These are phyloP conservation scores for Sarcophaga caerulescens DNA, from an alignment of 2,888 invertebrate species.

Conservation along the genomic window DNA sequence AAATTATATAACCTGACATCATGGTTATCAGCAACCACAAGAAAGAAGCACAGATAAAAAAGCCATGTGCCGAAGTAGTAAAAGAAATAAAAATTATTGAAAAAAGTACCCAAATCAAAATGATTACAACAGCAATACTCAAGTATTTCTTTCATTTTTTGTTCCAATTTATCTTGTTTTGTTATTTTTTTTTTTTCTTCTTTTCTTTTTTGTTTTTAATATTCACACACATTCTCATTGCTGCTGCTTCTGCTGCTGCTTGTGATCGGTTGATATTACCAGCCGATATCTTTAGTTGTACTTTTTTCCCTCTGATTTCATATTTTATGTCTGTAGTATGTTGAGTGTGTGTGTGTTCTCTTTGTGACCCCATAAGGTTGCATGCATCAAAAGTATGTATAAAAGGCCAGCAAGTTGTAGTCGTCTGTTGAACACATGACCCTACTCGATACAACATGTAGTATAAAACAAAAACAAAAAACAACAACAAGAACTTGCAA, in stretches of 20 bases:
- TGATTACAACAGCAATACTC: background rate
- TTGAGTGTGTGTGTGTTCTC: conserved; percentile 1
- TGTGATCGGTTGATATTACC: background rate
- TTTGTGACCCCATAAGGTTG: conserved; percentile 59
- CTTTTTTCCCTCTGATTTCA: background rate
- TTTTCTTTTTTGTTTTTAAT: background rate
- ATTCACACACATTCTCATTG: background rate
- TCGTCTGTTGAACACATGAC: conserved; percentile 63
- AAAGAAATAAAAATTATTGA: conserved; percentile 24
- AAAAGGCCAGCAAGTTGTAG: conserved; percentile 22
- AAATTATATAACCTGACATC: conserved; percentile 25
- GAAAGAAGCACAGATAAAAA: conserved; percentile 39
- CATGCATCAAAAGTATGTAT: conserved; percentile 23
- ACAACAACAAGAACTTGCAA: conserved; percentile 6
- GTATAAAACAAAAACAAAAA: background rate
- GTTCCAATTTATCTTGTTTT: background rate
- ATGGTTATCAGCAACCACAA: conserved; percentile 16
- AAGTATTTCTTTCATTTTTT: background rate
- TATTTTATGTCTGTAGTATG: background rate
- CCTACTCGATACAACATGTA: conserved; percentile 45
- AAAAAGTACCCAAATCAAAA: background rate
- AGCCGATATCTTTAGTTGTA: background rate
- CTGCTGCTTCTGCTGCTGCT: no score
- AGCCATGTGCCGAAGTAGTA: conserved; percentile 30
- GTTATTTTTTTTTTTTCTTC: background rate